phyloP scores from a whole-genome alignment of 2,113 vertebrate genomes.

The Amia ocellicauda region DNA sequence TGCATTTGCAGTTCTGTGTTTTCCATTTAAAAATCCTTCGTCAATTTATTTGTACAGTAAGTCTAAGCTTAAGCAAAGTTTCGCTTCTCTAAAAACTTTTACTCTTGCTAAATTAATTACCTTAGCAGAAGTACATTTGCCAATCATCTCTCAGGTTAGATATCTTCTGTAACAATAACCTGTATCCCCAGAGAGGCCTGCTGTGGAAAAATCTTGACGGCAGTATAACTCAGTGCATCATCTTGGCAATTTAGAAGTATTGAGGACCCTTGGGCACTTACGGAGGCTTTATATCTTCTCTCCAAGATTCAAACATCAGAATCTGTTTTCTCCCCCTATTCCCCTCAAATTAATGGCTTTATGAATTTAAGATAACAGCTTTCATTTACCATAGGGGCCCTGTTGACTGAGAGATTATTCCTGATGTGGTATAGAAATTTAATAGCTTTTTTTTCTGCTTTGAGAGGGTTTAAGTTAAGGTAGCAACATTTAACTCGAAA shows the following conservation, averaged over 20 bases:
- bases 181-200: background rate
- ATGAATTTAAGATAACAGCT: conserved; percentile 16
- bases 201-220: background rate
- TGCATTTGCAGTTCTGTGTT: too few relatives aligned
- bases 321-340: conserved; percentile 18
- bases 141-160: background rate
- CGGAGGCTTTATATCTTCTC: conserved; percentile 9
- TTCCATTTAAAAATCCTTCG: too few relatives aligned
- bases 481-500: too few relatives aligned
- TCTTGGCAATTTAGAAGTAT: background rate
- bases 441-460: background rate
- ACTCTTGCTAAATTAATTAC: conserved; percentile 5
- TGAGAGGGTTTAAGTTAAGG: too few relatives aligned
- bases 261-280: background rate
- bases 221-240: background rate
- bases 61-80: too few relatives aligned
- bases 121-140: background rate
- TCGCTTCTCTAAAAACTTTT: too few relatives aligned
- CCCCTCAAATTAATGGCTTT: conserved; percentile 20
- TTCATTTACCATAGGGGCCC: conserved; percentile 3
- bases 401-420: conserved; percentile 11
- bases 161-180: conserved; percentile 9
- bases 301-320: background rate
- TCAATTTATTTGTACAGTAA: too few relatives aligned
- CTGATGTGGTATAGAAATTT: background rate